These are phyloP conservation scores for Boloria euphrosyne DNA, from an alignment of 2,888 invertebrate genomes.

Conservation along the genomic window DNA sequence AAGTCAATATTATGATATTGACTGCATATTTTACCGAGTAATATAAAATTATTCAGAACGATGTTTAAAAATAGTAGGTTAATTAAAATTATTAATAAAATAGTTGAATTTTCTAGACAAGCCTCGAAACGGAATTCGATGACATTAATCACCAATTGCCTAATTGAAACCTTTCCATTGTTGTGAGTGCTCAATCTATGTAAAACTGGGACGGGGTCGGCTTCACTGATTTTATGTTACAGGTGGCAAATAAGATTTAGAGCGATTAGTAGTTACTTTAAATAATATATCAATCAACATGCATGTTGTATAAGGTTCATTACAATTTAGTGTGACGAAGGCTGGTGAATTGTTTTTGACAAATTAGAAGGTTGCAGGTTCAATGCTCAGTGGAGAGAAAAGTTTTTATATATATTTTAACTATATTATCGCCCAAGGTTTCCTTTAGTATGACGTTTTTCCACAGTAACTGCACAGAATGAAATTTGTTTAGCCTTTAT, in stretches of 20 bases:
- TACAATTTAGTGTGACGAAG: too few species aligned
- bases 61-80: conserved; percentile 15
- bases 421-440: too few species aligned
- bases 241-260: conserved; percentile 8
- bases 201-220: conserved; percentile 36
- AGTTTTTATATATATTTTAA: too few species aligned
- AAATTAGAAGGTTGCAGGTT: too few species aligned
- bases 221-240: conserved; percentile 20
- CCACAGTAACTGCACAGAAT: too few species aligned
- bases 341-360: too few species aligned
- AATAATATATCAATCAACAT: neutral
- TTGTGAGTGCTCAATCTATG: neutral
- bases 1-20: too few species aligned
- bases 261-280: conserved; percentile 1
- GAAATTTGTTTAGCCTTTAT: too few species aligned
- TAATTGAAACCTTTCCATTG: conserved; percentile 41
- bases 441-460: too few species aligned
- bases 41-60: neutral
- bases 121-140: conserved; percentile 23
- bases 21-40: too few species aligned
- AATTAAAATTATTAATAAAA: conserved; percentile 7
- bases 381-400: too few species aligned
- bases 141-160: conserved; percentile 33
- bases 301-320: neutral
- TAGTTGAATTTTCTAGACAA: conserved; percentile 17